phyloP scores from a whole-genome alignment of 2,888 invertebrate genomes.

The Euphydryas editha region DNA sequence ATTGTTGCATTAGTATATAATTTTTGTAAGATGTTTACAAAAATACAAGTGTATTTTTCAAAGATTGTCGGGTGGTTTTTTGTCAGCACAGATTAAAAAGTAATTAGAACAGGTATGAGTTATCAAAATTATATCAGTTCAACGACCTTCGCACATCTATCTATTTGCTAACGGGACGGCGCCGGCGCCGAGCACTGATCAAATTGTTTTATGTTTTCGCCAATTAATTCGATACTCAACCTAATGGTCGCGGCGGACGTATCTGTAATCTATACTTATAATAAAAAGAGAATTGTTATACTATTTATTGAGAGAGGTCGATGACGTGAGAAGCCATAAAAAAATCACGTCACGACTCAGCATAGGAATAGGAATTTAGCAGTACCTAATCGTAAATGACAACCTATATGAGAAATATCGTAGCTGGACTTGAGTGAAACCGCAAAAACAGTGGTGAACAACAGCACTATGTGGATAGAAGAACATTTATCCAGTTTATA shows the following conservation, averaged over 20 bases:
- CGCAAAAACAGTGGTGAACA: too few species aligned
- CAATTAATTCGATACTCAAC: conserved; percentile 60
- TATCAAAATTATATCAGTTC: conserved; percentile 38
- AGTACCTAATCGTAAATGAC: too few species aligned
- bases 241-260: conserved; percentile 17
- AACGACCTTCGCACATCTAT: conserved; percentile 32
- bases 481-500: too few species aligned
- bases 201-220: conserved; percentile 62
- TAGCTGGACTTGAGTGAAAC: too few species aligned
- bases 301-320: background rate
- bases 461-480: too few species aligned
- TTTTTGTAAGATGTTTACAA: too few species aligned
- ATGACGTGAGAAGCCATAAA: too few species aligned
- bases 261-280: background rate
- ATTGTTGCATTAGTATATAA: too few species aligned
- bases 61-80: background rate
- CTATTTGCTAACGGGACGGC: conserved; percentile 54
- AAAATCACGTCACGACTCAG: too few species aligned
- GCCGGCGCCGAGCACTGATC: conserved; percentile 54
- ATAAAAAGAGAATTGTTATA: background rate
- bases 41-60: background rate
- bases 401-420: too few species aligned
- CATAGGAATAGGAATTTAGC: too few species aligned
- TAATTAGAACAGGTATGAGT: conserved; percentile 19
- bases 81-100: background rate